Evolutionary conservation across 1,140 invertebrate genomes (phyloP), one percentile per base, ranked within the genome.

Genomic region (Brachionus manjavacas): DNA sequence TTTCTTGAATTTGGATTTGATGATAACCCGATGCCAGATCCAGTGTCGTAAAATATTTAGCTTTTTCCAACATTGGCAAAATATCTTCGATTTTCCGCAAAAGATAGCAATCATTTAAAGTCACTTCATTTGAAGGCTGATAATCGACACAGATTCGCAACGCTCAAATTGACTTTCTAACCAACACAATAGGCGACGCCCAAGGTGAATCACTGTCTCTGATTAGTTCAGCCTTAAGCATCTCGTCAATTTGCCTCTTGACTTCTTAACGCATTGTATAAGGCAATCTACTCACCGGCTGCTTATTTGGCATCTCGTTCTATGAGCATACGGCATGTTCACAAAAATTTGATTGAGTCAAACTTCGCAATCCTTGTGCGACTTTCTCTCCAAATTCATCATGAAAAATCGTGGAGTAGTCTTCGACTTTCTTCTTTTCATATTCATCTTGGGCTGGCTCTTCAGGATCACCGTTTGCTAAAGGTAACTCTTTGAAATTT

Each of bases 51-150:
- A 74, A 74, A 20, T 31, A 74, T 46, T 7, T 20, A 20, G 70
- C 70, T 25, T 46, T 46, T 39, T 20, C 28, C 6, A 74, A 31
- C 28, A 41, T 16, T 20, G 86, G 85, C 35, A 85, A 28, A 23
- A 86, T 86, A 74, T 85, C 85, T 11, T 85, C n/a, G n/a, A n/a
- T n/a, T n/a, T 76, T 55, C 7, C 85, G 85, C 1, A 85, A n/a
- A 2, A 84, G 83, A 64, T 72, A 85, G 16, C 23, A 74, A 39
- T 64, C 41, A 64, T 83, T 83, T 20, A 60, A 55, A 8, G 85
- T 86, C 1, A 86, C 81, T 11, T 49, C 9, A 70, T 87, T 86
- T 1, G 87, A 23, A 31, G 16, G 23, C 4, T 43, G 23, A 79
- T 79, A 79, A 23, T 79, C 76, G 31, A 79, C 76, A 31, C 76